Evolutionary conservation across 2,888 invertebrate genomes (phyloP), one percentile per base, ranked within the genome.

Genomic region (Cosmia pyralina): DNA sequence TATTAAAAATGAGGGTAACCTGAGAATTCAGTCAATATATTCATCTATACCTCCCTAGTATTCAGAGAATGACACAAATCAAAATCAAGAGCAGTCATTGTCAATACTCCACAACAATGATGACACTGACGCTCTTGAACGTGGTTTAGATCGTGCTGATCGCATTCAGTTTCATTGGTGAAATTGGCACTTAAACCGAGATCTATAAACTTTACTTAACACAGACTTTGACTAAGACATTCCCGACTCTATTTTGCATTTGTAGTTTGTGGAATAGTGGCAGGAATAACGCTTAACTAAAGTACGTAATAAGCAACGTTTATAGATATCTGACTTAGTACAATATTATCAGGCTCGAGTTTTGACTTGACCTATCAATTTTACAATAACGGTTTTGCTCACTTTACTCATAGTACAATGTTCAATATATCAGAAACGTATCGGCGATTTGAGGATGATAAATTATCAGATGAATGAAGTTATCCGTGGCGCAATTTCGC

Each of bases 401-500:
- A 59, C 58, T 74, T 79, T 13, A 63, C 57, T 63, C 22, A 46
- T 13, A 60, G 57, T 67, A 28, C 44, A 59, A 69, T 68, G 68
- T 58, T 34, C 70, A 68, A 69, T 75, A 74, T 28, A 71, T 44
- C 57, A 67, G 48, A 70, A 38, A 41, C 64, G 55, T 65, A 62
- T 52, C 63, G 66, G 13, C 53, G n/a, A 53, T 72, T 64, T 71
- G 70, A 65, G 64, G 74, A 68, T 68, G 70, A 79, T 75, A 60
- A 70, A 79, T 79, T 60, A 71, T 65, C 41, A 52, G 50, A 17
- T 52, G 52, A 60, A 65, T 70, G 44, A 38, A 70, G 79, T 55
- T 55, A 79, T 46, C 62, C 50, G 15, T 19, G 19, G 52, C 15
- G 57, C 68, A 44, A 79, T 75, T 65, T 62, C 34, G 38, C 60